Conservation (phyloP, 2,113 vertebrate genomes). For the Tragelaphus strepsiceros region DNA sequence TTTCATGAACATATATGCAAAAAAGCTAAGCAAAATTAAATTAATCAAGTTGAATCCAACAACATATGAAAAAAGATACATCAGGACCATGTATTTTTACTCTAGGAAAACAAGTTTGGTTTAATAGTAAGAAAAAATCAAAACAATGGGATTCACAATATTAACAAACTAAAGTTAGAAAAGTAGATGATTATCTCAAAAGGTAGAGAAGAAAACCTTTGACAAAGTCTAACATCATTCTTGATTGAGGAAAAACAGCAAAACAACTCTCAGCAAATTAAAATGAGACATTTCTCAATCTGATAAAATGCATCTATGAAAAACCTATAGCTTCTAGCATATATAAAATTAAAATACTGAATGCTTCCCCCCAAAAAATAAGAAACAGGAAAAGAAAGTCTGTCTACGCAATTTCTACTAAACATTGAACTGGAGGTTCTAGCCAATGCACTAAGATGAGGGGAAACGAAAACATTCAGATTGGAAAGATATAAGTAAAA, state of each 20-base stretch:
- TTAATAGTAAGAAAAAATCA: neutral
- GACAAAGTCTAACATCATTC: neutral
- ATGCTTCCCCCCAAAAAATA: neutral
- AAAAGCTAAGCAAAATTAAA: neutral
- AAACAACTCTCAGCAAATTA: neutral
- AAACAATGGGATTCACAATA: neutral
- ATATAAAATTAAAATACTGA: neutral
- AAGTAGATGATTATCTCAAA: neutral
- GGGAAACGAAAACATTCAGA: neutral
- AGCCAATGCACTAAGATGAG: neutral
- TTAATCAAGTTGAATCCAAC: neutral
- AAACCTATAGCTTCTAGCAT: neutral
- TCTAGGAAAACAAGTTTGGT: neutral
- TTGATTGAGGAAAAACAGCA: neutral
- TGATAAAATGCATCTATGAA: neutral
- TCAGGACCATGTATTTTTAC: neutral
- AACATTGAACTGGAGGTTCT: neutral
- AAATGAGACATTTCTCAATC: neutral
- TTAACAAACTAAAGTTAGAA: slow-evolving; percentile 24
- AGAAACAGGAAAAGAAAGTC: neutral
- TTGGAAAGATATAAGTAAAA: neutral
- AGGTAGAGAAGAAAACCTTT: neutral
- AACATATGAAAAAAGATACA: neutral
- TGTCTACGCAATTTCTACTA: neutral
- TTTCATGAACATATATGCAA: neutral